phyloP scores from a whole-genome alignment of 2,797 vertebrate genomes.

The Crenichthys baileyi region DNA sequence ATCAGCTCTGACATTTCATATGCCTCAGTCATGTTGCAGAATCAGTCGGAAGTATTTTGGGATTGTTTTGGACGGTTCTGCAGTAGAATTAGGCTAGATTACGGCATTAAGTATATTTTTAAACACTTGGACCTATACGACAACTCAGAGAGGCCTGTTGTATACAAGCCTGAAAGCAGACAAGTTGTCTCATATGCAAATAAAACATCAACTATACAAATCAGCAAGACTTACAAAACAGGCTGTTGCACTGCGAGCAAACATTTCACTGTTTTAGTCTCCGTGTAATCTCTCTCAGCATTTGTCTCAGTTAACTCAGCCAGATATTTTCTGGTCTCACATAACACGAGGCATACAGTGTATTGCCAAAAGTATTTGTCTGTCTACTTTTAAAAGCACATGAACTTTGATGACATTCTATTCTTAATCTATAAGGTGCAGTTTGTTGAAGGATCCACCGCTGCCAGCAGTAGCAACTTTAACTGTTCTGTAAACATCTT shows the following conservation, averaged over 20 bases:
- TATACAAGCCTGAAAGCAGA: slow-evolving; percentile 47
- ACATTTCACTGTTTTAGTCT: slow-evolving; percentile 27
- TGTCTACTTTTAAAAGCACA: no score
- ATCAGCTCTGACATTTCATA: slow-evolving; percentile 67
- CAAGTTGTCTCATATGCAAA: slow-evolving; percentile 57
- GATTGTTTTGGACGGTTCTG: slow-evolving; percentile 64
- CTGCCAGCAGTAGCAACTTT: no score
- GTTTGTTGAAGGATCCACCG: no score
- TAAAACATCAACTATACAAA: slow-evolving; percentile 55
- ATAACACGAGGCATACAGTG: slow-evolving; percentile 11
- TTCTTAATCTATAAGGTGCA: no score
- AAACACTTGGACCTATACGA: slow-evolving; percentile 53
- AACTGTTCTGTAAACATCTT: no score
- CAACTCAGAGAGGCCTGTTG: slow-evolving; percentile 47
- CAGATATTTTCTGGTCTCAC: slow-evolving; percentile 24
- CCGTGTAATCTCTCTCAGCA: slow-evolving; percentile 20
- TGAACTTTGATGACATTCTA: no score
- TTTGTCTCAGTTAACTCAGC: slow-evolving; percentile 13
- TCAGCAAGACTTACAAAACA: slow-evolving; percentile 52
- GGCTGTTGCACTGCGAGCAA: slow-evolving; percentile 37
- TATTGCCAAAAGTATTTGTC: no score
- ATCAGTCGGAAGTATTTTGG: slow-evolving; percentile 65
- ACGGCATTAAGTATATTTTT: slow-evolving; percentile 59
- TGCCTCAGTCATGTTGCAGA: slow-evolving; percentile 65
- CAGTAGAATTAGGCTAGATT: slow-evolving; percentile 67